Percentiles rank a stretch among this genome's conserved stretches.
phyloP scores from a whole-genome alignment of 2,888 invertebrate species.

The Eupeodes latifasciatus region DNA sequence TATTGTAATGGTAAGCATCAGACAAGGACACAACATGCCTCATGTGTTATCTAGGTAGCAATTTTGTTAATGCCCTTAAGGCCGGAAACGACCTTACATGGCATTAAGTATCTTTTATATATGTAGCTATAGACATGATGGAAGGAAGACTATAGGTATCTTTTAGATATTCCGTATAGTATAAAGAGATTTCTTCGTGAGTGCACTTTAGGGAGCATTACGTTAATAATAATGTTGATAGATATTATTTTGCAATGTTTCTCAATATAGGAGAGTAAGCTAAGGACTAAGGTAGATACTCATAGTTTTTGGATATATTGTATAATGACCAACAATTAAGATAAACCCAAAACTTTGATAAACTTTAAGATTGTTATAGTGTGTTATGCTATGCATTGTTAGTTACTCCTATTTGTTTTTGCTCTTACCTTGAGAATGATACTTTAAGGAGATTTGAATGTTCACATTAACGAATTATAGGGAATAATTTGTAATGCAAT shows the following conservation, averaged over 20 bases:
- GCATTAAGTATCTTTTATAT: too few relatives aligned
- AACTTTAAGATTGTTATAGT: not conserved
- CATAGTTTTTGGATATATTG: not conserved
- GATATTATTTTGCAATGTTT: not conserved
- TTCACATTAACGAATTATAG: too few relatives aligned
- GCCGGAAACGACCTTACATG: not conserved
- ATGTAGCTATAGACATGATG: not conserved
- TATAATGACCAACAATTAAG: conserved; percentile 15
- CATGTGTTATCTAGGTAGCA: conserved; percentile 2
- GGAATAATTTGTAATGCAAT: too few relatives aligned
- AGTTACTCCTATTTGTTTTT: too few relatives aligned
- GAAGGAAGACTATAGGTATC: not conserved
- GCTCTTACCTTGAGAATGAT: too few relatives aligned
- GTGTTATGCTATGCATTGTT: too few relatives aligned
- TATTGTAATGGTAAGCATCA: not conserved
- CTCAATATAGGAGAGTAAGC: not conserved
- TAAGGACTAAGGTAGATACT: too few relatives aligned
- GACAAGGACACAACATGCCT: not conserved
- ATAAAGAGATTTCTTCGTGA: not conserved
- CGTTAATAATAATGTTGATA: conserved; percentile 16
- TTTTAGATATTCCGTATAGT: not conserved
- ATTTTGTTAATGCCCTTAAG: conserved; percentile 11
- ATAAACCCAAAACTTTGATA: conserved; percentile 1
- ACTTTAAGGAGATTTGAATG: too few relatives aligned
- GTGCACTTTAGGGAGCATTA: conserved; percentile 12